A percentile compares a stretch with the other conserved stretches of the same genome.
These are phyloP conservation scores for Urocolius indicus DNA, from an alignment of 2,113 vertebrate genomes.

Conservation along the genomic window DNA sequence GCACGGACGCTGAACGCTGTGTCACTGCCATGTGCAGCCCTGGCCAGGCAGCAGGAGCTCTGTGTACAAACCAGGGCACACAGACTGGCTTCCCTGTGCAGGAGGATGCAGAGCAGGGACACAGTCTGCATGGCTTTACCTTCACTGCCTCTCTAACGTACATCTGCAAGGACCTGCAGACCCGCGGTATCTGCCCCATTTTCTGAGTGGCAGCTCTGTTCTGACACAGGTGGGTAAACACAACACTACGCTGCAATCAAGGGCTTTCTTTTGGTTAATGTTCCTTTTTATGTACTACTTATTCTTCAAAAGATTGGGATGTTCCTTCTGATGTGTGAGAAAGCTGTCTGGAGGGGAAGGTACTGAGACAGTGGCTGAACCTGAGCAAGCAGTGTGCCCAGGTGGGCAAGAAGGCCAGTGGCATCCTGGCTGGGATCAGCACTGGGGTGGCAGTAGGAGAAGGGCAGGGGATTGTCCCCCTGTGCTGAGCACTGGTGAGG, in stretches of 20 bases:
- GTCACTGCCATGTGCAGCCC: background rate
- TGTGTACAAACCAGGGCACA: fast-evolving
- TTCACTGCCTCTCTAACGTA: background rate
- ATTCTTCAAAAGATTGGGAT: background rate
- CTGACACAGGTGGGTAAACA: no score
- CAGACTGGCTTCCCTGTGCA: fast-evolving
- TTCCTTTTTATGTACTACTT: background rate
- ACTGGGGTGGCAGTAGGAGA: no score
- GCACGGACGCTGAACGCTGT: fast-evolving
- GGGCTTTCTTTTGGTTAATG: background rate
- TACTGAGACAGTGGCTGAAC: no score
- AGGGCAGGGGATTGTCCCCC: no score
- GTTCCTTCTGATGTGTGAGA: background rate
- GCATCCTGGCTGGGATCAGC: no score
- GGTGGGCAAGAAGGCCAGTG: no score
- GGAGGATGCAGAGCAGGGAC: fast-evolving
- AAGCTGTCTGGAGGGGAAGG: no score
- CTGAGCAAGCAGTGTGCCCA: no score
- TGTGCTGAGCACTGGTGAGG: no score
- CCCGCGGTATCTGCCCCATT: fast-evolving
- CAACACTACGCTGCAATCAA: no score
- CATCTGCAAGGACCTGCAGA: background rate
- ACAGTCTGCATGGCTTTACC: fast-evolving
- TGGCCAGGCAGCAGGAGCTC: fast-evolving
- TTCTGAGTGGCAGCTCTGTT: background rate